phyloP scores from a whole-genome alignment of 2,888 invertebrate genomes.

The Archips xylosteana region DNA sequence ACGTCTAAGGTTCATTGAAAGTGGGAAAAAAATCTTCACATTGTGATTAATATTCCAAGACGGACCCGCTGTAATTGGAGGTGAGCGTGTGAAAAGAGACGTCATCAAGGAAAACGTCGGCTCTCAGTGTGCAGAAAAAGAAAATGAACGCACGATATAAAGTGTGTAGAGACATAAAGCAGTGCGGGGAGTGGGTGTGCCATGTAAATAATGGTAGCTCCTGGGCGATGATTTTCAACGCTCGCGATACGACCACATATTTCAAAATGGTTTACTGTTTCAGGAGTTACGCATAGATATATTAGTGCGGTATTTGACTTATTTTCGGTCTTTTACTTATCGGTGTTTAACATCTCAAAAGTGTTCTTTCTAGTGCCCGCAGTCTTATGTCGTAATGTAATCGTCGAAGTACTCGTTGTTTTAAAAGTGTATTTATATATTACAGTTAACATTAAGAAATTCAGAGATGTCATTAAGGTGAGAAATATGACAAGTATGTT shows the following conservation, averaged over 20 bases:
- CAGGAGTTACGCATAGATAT: constrained; percentile 24
- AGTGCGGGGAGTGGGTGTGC: constrained; percentile 41
- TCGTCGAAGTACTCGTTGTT: background rate
- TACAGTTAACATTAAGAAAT: background rate
- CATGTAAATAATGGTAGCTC: constrained; percentile 54
- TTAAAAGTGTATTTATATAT: background rate
- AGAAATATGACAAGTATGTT: constrained; percentile 6
- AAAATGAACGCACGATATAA: constrained; percentile 44
- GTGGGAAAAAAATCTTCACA: constrained; percentile 62
- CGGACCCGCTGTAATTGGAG: constrained; percentile 49
- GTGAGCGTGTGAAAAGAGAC: constrained; percentile 71
- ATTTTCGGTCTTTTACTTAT: constrained; percentile 8
- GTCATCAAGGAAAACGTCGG: constrained; percentile 63
- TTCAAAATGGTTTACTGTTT: constrained; percentile 34
- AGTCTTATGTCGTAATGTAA: background rate
- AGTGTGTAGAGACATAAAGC: constrained; percentile 43
- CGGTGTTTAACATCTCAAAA: background rate
- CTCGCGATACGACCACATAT: constrained; percentile 47
- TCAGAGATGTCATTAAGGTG: background rate
- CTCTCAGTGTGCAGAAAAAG: constrained; percentile 50
- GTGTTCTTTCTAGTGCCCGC: background rate
- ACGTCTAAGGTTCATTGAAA: constrained; percentile 67
- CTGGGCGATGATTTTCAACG: constrained; percentile 53
- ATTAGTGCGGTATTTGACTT: constrained; percentile 16
- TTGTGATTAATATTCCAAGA: constrained; percentile 61